These are phyloP conservation scores for Valencia hispanica DNA, from an alignment of 2,797 vertebrate species.

Conservation along the genomic window DNA sequence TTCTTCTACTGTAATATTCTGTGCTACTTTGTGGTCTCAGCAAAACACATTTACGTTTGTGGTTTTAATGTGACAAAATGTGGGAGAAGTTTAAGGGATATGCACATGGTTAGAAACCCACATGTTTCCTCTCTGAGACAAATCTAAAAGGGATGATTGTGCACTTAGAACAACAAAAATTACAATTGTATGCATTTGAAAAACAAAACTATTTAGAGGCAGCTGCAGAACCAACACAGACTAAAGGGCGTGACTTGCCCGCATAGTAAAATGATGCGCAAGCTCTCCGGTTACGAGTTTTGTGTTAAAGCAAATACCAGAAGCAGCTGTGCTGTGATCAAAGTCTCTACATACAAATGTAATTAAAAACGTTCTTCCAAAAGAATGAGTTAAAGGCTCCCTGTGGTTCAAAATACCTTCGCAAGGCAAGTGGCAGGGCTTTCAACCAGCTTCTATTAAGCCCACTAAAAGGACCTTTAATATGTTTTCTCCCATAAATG, in stretches of 20 bases:
- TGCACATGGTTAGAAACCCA: background rate
- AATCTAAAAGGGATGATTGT: background rate
- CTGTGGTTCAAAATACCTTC: slow-evolving; percentile 61
- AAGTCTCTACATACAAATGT: slow-evolving; percentile 56
- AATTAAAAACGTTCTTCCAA: slow-evolving; percentile 64
- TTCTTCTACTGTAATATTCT: background rate
- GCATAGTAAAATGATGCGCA: slow-evolving; percentile 58
- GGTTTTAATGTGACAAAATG: background rate
- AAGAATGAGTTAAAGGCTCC: slow-evolving; percentile 56
- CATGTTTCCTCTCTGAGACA: background rate
- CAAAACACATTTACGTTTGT: background rate
- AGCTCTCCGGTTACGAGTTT: slow-evolving; percentile 50
- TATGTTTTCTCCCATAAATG: slow-evolving; percentile 74
- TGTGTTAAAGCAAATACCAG: slow-evolving; percentile 49
- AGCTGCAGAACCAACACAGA: slow-evolving; percentile 48
- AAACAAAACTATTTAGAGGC: slow-evolving; percentile 49
- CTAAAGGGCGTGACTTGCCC: slow-evolving; percentile 52
- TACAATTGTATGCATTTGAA: slow-evolving; percentile 42
- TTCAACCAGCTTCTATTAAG: slow-evolving; percentile 60
- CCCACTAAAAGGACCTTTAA: slow-evolving; percentile 65
- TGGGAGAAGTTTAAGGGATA: background rate
- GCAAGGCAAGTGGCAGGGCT: slow-evolving; percentile 49
- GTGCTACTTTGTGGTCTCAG: background rate
- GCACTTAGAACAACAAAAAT: slow-evolving; percentile 48
- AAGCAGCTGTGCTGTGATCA: slow-evolving; percentile 20